Percentiles rank a stretch among this genome's conserved stretches.
Evolutionary conservation across 2,113 vertebrate genomes (phyloP).

Genomic region (Chitala chitala): DNA sequence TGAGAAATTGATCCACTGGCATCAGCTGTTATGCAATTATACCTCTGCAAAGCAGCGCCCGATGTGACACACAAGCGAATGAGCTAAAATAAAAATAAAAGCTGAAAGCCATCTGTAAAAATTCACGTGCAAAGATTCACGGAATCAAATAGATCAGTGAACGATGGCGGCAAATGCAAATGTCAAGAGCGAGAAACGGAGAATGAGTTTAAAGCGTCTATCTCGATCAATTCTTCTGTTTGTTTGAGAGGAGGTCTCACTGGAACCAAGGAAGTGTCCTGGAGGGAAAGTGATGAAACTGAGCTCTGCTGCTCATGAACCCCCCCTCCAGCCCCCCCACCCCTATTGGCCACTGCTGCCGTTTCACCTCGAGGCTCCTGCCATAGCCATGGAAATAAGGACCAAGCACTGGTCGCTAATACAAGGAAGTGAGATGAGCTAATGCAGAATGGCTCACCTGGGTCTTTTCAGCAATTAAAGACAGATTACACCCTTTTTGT

Average conservation of each 20-base stretch:
- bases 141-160: not conserved
- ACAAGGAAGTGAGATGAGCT: not conserved
- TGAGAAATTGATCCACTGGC: not conserved
- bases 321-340: not conserved
- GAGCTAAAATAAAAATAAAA: not conserved
- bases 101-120: not conserved
- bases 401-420: constrained; percentile 5
- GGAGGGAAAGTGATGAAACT: constrained; percentile 7
- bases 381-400: constrained; percentile 11
- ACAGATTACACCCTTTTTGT: not conserved
- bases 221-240: not conserved
- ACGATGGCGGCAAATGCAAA: not conserved
- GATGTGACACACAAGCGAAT: not conserved
- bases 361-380: constrained; percentile 13
- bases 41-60: not conserved
- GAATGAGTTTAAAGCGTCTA: not conserved
- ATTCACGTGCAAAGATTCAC: not conserved
- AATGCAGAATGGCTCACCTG: not conserved
- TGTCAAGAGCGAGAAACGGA: not conserved
- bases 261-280: not conserved
- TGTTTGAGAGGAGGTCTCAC: not conserved
- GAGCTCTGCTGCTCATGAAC: not conserved
- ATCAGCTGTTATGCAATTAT: constrained; percentile 10
- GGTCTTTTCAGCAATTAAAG: not conserved
- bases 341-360: not conserved